These are phyloP conservation scores for Serrognathus titanus DNA, from an alignment of 2,888 invertebrate species.

Conservation along the genomic window DNA sequence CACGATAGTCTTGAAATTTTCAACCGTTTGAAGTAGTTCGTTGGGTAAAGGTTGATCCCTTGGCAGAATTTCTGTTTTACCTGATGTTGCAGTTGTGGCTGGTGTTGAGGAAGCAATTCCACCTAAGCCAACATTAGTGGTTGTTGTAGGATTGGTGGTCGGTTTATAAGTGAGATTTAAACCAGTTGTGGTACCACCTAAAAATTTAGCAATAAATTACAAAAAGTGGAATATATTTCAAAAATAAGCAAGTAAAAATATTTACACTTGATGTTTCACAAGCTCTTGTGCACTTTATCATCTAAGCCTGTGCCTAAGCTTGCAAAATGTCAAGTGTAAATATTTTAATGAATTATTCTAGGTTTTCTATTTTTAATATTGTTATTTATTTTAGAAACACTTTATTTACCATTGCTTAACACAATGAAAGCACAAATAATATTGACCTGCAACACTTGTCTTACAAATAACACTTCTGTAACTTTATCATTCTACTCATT, in stretches of 20 bases:
- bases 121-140: slow-evolving; percentile 65
- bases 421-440: no score
- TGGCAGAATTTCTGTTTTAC: slow-evolving; percentile 53
- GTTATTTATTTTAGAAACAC: no score
- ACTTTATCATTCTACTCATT: no score
- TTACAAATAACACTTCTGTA: no score
- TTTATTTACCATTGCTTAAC: no score
- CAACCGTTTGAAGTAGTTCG: slow-evolving; percentile 73
- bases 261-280: slow-evolving; percentile 14
- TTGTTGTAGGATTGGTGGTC: slow-evolving; percentile 41
- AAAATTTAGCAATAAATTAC: neutral
- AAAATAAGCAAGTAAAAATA: neutral
- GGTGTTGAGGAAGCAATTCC: slow-evolving; percentile 54
- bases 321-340: no score
- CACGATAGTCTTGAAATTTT: slow-evolving; percentile 77
- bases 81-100: slow-evolving; percentile 30
- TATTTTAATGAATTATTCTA: no score
- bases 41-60: slow-evolving; percentile 70
- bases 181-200: slow-evolving; percentile 17
- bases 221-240: neutral
- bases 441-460: no score
- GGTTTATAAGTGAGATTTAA: slow-evolving; percentile 17
- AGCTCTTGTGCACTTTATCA: neutral
- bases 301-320: no score
- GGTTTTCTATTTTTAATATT: no score